Conservation (phyloP, 1,140 invertebrate species). For the Drosophila kanapiae region DNA sequence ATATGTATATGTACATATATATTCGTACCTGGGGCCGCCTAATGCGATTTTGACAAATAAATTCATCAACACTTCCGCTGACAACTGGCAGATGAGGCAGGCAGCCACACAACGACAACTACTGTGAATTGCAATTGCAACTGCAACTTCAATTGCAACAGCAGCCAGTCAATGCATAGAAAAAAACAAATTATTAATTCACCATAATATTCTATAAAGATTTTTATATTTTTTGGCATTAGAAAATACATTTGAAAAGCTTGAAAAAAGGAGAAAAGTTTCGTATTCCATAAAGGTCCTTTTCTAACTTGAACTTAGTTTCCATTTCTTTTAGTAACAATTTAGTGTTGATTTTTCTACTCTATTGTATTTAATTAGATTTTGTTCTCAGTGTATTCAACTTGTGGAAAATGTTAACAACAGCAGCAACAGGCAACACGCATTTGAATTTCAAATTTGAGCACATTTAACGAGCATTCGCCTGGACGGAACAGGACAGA, state of each 20-base stretch:
- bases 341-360: too few species aligned
- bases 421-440: conserved; percentile 41
- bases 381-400: not conserved
- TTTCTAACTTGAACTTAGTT: too few species aligned
- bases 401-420: conserved; percentile 47
- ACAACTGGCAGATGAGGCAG: conserved; percentile 64
- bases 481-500: conserved; percentile 51
- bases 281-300: too few species aligned
- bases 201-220: not conserved
- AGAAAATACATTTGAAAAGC: too few species aligned
- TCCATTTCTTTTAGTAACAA: not conserved
- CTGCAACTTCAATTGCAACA: conserved; percentile 28
- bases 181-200: not conserved
- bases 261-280: too few species aligned
- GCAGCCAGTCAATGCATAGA: not conserved
- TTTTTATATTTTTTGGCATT: not conserved
- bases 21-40: conserved; percentile 40
- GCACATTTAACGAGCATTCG: conserved; percentile 68
- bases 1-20: not conserved
- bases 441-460: conserved; percentile 80
- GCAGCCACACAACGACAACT: conserved; percentile 34
- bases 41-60: conserved; percentile 82
- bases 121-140: conserved; percentile 32
- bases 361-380: rapidly evolving
- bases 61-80: conserved; percentile 81